Evolutionary conservation across 2,797 vertebrate species (phyloP), one percentile per base, ranked within the genome.

Genomic region (Podarcis siculus): DNA sequence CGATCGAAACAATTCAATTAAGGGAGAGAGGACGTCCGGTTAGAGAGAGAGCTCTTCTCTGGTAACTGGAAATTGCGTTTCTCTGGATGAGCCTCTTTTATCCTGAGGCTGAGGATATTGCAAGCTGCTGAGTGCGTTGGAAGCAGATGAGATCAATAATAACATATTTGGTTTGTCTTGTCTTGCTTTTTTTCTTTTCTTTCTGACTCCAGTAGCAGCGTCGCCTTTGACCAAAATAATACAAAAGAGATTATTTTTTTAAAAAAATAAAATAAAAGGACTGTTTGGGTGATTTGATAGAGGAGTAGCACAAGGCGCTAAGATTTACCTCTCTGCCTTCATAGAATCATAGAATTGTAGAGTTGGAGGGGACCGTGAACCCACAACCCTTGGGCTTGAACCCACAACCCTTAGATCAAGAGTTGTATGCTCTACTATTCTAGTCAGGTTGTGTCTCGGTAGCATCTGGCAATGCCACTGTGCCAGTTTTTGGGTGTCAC

Each of bases 51-150:
- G 45, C 45, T 91, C 76, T 92, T 90, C 39, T 92, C 72, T 25
- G 86, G 82, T 81, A 89, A 90, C 86, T 95, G 95, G 93, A 93
- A 94, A 94, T 83, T 92, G 88, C 86, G 64, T 86, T 75, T 87
- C 39, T 92, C 79, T 73, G 17, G 79, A 67, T 92, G 85, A n/a
- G 80, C 77, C 61, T 86, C 87, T 37, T 92, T 92, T 91, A 69
- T 82, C 27, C 8, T 64, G 87, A 61, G 87, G 90, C 91, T 90
- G 91, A 81, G 83, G 90, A 90, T 95, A 91, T 83, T 86, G 79
- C 73, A 85, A 94, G 86, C 71, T 90, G 21, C 89, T 93, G 93
- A 90, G 15, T 69, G 78, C 77, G 23, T 87, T 91, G 85, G 89
- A 94, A 75, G 89, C 35, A 7, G 82, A 78, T 85, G 76, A 49